Conservation (phyloP, 2,797 vertebrate genomes). For the Acestrorhynchus altus region DNA sequence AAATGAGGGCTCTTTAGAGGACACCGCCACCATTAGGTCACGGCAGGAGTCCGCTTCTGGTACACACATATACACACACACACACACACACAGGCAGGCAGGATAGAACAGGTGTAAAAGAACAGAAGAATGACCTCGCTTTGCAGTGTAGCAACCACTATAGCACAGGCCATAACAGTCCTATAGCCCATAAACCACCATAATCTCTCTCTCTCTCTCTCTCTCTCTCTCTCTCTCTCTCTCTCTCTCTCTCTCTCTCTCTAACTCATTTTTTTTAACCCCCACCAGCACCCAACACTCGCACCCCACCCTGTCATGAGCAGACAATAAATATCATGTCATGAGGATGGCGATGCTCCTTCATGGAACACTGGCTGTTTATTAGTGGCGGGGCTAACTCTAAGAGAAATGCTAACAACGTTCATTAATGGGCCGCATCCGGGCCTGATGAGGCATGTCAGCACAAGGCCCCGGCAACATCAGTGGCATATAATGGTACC, state of each 20-base stretch:
- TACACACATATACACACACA: slow-evolving; percentile 31
- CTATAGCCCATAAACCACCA: slow-evolving; percentile 51
- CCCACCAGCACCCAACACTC: slow-evolving; percentile 68
- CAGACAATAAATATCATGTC: slow-evolving; percentile 99
- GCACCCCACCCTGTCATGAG: slow-evolving; percentile 80
- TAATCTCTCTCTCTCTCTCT: slow-evolving; percentile 47
- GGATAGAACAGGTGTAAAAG: slow-evolving; percentile 67
- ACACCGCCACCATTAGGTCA: slow-evolving; percentile 76
- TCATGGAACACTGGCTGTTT: slow-evolving; percentile 99
- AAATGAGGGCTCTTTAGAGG: slow-evolving; percentile 75
- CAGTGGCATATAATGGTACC: slow-evolving; percentile 92
- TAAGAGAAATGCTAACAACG: slow-evolving; percentile 99
- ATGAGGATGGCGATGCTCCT: slow-evolving; percentile 95
- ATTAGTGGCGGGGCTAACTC: slow-evolving; percentile 96
- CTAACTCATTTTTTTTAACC: slow-evolving; percentile 24
- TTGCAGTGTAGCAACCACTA: slow-evolving; percentile 34
- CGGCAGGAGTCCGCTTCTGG: slow-evolving; percentile 77
- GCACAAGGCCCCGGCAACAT: slow-evolving; percentile 85
- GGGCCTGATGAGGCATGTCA: slow-evolving; percentile 99
- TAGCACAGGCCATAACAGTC: slow-evolving; percentile 42
- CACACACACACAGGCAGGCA: neutral
- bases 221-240: slow-evolving; percentile 53
- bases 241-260: slow-evolving; percentile 46
- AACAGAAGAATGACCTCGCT: slow-evolving; percentile 57
- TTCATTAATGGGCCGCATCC: slow-evolving; percentile 99